Conservation (phyloP, 92 coral and sea anemone species). For the Isaurus tuberculatus region DNA sequence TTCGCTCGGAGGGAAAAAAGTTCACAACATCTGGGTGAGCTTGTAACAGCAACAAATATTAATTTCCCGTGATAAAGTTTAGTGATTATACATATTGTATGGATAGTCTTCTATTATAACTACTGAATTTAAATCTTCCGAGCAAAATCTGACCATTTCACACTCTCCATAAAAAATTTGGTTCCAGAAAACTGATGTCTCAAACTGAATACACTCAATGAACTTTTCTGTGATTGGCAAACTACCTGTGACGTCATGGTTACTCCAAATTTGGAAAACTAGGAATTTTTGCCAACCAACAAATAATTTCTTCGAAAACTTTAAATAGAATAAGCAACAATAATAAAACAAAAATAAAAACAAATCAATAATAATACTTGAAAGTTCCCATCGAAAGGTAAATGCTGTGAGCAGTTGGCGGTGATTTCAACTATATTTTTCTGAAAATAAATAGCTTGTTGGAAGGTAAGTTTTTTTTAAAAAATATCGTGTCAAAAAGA, state of each 20-base stretch:
- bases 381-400: too few species aligned
- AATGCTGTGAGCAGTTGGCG: too few species aligned
- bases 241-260: conserved; percentile 14
- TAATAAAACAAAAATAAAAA: too few species aligned
- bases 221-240: conserved; percentile 17
- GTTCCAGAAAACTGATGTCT: conserved; percentile 10
- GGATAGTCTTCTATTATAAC: not conserved
- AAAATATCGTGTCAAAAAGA: too few species aligned
- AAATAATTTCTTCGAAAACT: too few species aligned
- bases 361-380: too few species aligned
- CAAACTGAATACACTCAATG: conserved; percentile 13
- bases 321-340: too few species aligned
- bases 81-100: conserved; percentile 11
- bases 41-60: conserved; percentile 11
- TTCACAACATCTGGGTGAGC: conserved; percentile 45
- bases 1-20: conserved; percentile 5
- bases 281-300: too few species aligned
- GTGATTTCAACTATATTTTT: too few species aligned
- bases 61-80: not conserved
- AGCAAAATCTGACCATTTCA: not conserved
- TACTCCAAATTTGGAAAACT: conserved; percentile 19
- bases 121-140: not conserved
- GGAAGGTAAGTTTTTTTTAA: too few species aligned
- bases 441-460: too few species aligned
- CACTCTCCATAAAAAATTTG: not conserved